Evolutionary conservation across 2,888 invertebrate species (phyloP).

Genomic region (Tenodera sinensis): DNA sequence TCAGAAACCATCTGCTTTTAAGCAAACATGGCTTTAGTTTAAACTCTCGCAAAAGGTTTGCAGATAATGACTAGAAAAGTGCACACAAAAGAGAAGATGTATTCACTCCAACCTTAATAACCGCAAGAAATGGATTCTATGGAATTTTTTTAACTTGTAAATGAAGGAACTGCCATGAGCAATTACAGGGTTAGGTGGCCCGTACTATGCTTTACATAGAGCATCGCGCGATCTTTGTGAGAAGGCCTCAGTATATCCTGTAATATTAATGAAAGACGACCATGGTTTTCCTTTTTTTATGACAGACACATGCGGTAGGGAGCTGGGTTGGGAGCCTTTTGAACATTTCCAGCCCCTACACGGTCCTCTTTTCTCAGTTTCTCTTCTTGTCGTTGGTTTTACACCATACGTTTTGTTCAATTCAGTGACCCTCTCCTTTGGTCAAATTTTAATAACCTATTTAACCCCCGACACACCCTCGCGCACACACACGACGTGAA

Average conservation of each 20-base stretch:
- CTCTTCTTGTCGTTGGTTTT: conserved; percentile 1
- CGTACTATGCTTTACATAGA: background rate
- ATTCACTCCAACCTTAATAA: background rate
- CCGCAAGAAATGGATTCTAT: background rate
- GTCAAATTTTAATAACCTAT: conserved; percentile 1
- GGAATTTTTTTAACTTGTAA: background rate
- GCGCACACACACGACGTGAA: background rate
- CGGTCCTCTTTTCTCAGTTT: background rate
- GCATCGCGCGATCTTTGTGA: background rate
- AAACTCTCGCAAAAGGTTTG: background rate
- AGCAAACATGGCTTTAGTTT: background rate
- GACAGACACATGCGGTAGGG: background rate
- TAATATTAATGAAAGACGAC: background rate
- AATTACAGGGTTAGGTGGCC: background rate
- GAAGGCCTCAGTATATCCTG: background rate
- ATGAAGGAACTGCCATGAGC: background rate
- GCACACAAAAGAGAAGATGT: background rate
- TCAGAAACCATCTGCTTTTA: background rate
- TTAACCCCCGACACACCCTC: background rate
- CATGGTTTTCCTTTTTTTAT: background rate
- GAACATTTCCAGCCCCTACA: background rate
- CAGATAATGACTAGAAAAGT: background rate
- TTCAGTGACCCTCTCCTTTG: background rate
- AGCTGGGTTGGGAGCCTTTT: background rate
- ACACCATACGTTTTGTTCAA: conserved; percentile 1